Evolutionary conservation across 2,888 invertebrate genomes (phyloP).

Genomic region (Cryptosula pallasiana): DNA sequence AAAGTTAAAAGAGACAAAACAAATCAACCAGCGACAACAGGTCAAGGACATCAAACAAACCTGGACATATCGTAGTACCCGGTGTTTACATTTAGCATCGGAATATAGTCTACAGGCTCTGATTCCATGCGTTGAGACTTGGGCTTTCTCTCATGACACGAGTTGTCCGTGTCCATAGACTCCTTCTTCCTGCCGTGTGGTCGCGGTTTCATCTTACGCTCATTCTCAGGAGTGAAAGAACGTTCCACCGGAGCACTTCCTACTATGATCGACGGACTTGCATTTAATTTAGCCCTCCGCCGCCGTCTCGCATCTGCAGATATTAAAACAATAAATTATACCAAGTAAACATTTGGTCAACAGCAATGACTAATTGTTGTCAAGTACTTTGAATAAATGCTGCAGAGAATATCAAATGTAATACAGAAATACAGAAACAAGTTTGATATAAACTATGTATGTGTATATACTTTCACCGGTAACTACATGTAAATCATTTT

Average conservation of each 20-base stretch:
- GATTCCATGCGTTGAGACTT: conserved; percentile 14
- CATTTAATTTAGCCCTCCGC: conserved; percentile 20
- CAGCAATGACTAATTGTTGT: neutral
- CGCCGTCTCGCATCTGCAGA: conserved; percentile 11
- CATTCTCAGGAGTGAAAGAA: conserved; percentile 10
- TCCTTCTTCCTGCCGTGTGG: conserved; percentile 20
- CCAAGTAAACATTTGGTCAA: neutral
- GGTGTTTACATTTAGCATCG: conserved; percentile 1
- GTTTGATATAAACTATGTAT: too few species aligned
- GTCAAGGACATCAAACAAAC: too few species aligned
- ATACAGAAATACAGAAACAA: too few species aligned
- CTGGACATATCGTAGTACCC: conserved; percentile 20
- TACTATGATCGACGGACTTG: conserved; percentile 6
- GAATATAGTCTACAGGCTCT: conserved; percentile 16
- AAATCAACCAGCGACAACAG: too few species aligned
- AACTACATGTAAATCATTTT: too few species aligned
- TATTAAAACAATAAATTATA: neutral
- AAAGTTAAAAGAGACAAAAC: too few species aligned
- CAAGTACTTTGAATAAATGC: too few species aligned
- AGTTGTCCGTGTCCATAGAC: neutral
- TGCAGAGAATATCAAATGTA: too few species aligned
- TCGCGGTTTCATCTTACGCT: conserved; percentile 21
- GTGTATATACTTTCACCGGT: too few species aligned
- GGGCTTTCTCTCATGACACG: neutral
- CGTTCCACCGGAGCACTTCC: neutral